These are phyloP conservation scores for Polypterus senegalus DNA, from an alignment of 2,113 vertebrate species.

Conservation along the genomic window DNA sequence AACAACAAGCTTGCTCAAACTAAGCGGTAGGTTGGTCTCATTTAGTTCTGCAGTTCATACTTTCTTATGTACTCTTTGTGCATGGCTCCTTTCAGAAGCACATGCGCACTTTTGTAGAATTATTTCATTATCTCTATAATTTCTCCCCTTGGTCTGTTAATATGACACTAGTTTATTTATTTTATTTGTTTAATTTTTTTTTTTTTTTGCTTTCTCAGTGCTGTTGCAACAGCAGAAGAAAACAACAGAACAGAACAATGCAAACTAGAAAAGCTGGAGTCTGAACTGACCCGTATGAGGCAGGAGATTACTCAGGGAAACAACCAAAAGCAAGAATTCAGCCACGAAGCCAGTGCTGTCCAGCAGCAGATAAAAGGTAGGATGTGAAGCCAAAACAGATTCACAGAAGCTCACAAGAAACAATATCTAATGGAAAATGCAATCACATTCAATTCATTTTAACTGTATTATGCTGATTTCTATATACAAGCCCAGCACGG, in stretches of 20 bases:
- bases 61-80: too few species aligned
- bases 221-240: constrained; percentile 41
- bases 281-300: constrained; percentile 33
- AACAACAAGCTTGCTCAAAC: constrained; percentile 47
- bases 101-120: too few species aligned
- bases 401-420: background rate
- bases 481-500: too few species aligned
- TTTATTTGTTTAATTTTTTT: too few species aligned
- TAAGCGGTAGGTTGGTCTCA: constrained; percentile 40
- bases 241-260: constrained; percentile 24
- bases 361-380: constrained; percentile 46
- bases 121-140: too few species aligned
- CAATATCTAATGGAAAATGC: background rate
- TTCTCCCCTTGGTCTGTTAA: too few species aligned
- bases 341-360: constrained; percentile 19
- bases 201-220: constrained; percentile 29
- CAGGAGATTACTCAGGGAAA: constrained; percentile 38
- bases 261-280: constrained; percentile 30
- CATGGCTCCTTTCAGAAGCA: too few species aligned
- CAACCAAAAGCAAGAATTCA: constrained; percentile 34
- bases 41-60: too few species aligned
- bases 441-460: too few species aligned
- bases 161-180: too few species aligned
- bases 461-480: too few species aligned
- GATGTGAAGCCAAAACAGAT: background rate